Evolutionary conservation across 2,113 vertebrate species (phyloP).

Genomic region (Eptesicus fuscus): DNA sequence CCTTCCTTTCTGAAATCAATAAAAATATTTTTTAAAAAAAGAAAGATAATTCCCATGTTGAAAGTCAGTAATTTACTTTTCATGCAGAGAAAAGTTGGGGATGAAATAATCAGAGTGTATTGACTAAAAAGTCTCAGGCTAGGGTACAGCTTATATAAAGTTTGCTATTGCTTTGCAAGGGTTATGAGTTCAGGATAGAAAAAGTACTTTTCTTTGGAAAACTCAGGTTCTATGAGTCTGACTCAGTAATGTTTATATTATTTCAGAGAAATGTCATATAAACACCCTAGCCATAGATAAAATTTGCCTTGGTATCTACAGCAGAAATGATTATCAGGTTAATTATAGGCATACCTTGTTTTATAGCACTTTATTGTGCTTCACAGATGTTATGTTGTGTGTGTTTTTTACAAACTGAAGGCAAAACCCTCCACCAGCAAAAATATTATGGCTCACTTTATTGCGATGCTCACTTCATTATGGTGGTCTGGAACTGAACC

Average conservation of each 20-base stretch:
- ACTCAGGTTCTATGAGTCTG: not conserved
- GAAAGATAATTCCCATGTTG: not conserved
- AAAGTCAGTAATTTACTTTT: not conserved
- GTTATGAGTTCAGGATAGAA: not conserved
- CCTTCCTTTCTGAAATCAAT: too few relatives aligned
- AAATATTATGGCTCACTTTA: not conserved
- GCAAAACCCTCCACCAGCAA: not conserved
- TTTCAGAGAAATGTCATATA: not conserved
- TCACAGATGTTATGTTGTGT: not conserved
- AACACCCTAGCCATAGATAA: not conserved
- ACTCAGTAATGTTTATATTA: not conserved
- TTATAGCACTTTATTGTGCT: not conserved
- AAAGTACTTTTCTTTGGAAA: not conserved
- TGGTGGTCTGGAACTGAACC: not conserved
- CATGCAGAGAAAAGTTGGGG: not conserved
- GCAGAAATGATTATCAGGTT: not conserved
- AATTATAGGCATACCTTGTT: not conserved
- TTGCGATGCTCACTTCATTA: not conserved
- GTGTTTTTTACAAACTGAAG: not conserved
- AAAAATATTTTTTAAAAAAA: not conserved
- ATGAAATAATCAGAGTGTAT: not conserved
- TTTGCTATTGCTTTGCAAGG: not conserved
- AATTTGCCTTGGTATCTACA: not conserved
- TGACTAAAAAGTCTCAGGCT: not conserved
- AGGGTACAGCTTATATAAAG: not conserved